These are phyloP conservation scores for Lithophane leautieri DNA, from an alignment of 2,888 invertebrate genomes.

Conservation along the genomic window DNA sequence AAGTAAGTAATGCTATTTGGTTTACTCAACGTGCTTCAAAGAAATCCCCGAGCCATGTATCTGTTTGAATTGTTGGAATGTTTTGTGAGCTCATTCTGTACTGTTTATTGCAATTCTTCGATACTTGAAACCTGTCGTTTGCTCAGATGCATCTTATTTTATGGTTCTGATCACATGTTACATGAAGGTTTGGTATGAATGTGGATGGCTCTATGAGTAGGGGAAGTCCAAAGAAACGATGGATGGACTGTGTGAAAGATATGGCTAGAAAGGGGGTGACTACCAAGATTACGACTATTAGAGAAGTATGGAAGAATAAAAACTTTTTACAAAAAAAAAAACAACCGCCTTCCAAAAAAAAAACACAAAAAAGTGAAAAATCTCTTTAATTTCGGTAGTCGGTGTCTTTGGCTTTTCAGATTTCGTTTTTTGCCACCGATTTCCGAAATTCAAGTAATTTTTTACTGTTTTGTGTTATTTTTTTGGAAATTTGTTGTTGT, in stretches of 20 bases:
- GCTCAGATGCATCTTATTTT: constrained; percentile 33
- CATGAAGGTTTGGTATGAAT: neutral
- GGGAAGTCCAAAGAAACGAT: neutral
- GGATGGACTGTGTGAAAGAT: neutral
- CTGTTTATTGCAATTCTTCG: constrained; percentile 23
- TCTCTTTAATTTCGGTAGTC: too few relatives aligned
- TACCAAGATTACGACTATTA: too few relatives aligned
- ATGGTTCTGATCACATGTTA: neutral
- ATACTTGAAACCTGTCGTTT: constrained; percentile 31
- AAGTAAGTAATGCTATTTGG: constrained; percentile 19
- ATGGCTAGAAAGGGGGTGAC: neutral
- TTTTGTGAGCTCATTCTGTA: constrained; percentile 12
- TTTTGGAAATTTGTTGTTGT: too few relatives aligned
- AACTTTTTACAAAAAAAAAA: too few relatives aligned
- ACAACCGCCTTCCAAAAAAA: too few relatives aligned
- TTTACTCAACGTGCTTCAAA: constrained; percentile 19
- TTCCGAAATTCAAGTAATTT: too few relatives aligned
- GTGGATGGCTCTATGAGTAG: neutral
- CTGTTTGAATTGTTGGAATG: constrained; percentile 23
- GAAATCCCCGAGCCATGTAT: constrained; percentile 30
- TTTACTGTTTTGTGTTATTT: too few relatives aligned
- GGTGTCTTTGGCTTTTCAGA: too few relatives aligned
- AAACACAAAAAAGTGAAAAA: too few relatives aligned
- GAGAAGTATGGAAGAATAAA: too few relatives aligned
- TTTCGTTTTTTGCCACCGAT: too few relatives aligned